Evolutionary conservation across 1,140 invertebrate species (phyloP).

Genomic region (Harpegnathos saltator): DNA sequence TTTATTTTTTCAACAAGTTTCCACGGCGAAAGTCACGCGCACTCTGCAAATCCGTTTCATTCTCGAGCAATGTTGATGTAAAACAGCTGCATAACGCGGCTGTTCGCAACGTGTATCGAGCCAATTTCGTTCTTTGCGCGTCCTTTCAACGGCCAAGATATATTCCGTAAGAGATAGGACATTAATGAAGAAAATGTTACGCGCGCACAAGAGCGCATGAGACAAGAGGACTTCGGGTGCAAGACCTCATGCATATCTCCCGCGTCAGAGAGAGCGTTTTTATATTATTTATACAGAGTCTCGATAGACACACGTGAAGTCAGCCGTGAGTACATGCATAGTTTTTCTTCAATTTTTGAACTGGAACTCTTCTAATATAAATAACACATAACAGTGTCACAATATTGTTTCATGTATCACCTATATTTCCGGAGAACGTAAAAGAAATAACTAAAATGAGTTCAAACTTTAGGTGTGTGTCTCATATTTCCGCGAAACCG

Average conservation of each 20-base stretch:
- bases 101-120: background rate
- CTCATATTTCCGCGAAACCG: background rate
- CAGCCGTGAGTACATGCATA: too few species aligned
- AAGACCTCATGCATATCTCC: background rate
- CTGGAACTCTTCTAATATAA: background rate
- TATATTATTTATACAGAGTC: too few species aligned
- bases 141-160: background rate
- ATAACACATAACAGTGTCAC: background rate
- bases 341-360: background rate
- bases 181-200: background rate
- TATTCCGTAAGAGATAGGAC: background rate
- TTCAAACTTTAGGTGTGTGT: background rate
- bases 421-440: background rate
- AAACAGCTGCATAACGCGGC: background rate
- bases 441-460: background rate
- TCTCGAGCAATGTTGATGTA: background rate
- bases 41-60: background rate
- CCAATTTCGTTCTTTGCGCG: background rate
- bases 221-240: too few species aligned
- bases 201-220: too few species aligned
- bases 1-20: background rate
- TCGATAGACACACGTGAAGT: too few species aligned
- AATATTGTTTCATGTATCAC: background rate
- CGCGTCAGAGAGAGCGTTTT: too few species aligned
- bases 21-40: background rate